Evolutionary conservation across 1,140 invertebrate species (phyloP).

Genomic region (Zaprionus taronus): DNA sequence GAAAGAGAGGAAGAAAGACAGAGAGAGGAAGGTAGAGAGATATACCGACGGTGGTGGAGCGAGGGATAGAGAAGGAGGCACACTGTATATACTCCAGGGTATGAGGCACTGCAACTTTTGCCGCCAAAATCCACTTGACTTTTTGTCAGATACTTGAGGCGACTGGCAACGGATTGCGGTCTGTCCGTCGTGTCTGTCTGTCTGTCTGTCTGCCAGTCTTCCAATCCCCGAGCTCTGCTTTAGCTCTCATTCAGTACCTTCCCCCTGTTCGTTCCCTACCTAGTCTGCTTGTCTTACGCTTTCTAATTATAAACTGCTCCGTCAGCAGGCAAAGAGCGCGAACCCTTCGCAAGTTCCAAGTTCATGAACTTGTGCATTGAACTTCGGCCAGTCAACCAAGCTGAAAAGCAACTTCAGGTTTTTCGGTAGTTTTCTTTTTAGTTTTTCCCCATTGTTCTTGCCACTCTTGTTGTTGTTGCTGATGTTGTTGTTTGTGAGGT

Average conservation of each 20-base stretch:
- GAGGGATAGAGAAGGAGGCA: not conserved
- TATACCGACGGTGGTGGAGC: too few relatives aligned
- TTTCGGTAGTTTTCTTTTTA: constrained; percentile 42
- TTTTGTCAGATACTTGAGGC: constrained; percentile 58
- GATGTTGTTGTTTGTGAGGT: constrained; percentile 33
- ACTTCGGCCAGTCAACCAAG: constrained; percentile 66
- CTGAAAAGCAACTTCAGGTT: constrained; percentile 45
- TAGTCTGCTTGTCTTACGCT: constrained; percentile 42
- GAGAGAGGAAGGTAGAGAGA: not conserved
- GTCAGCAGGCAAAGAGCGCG: constrained; percentile 58
- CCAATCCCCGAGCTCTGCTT: constrained; percentile 28
- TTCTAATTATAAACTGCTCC: constrained; percentile 80
- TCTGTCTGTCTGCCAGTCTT: constrained; percentile 19
- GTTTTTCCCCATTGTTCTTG: constrained; percentile 28
- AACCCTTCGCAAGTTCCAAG: constrained; percentile 70
- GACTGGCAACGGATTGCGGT: constrained; percentile 46
- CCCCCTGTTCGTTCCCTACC: not conserved
- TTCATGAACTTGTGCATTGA: constrained; percentile 82
- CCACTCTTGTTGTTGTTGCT: constrained; percentile 16
- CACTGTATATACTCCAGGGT: constrained; percentile 2
- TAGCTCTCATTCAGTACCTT: not conserved
- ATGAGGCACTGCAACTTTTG: constrained; percentile 58
- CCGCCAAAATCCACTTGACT: constrained; percentile 78
- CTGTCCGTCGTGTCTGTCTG: constrained; percentile 7
- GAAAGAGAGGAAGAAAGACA: not conserved